phyloP scores from a whole-genome alignment of 2,113 vertebrate genomes.

The Sinocyclocheilus anshuiensis region DNA sequence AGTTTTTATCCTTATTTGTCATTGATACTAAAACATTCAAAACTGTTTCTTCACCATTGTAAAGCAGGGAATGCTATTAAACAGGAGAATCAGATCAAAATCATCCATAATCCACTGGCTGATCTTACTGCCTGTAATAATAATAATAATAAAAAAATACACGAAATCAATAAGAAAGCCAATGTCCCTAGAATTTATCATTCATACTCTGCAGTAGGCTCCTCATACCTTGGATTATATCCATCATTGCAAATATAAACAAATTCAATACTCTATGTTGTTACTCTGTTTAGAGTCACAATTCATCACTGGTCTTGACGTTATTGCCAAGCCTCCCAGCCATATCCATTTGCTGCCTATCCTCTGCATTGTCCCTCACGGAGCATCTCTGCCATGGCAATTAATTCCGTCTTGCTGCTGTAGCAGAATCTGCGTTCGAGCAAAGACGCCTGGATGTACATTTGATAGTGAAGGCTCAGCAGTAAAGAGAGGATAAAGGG shows the following conservation, averaged over 20 bases:
- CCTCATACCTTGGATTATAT: constrained; percentile 1
- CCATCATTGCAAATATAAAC: constrained; percentile 33
- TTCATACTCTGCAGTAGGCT: background rate
- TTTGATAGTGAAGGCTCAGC: constrained; percentile 69
- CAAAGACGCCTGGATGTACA: constrained; percentile 67
- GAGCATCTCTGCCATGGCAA: constrained; percentile 46
- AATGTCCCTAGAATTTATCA: constrained; percentile 18
- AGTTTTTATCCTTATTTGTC: background rate
- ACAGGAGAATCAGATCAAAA: background rate
- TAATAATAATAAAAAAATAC: background rate
- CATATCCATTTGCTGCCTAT: background rate
- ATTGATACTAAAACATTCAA: background rate
- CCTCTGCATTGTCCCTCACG: constrained; percentile 32
- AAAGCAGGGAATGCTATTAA: background rate
- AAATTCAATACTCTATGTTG: constrained; percentile 37
- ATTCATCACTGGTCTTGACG: constrained; percentile 23
- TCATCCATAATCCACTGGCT: constrained; percentile 12
- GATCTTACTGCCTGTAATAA: constrained; percentile 1
- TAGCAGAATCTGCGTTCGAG: constrained; percentile 65
- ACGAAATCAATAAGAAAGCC: constrained; percentile 5
- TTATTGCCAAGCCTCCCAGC: constrained; percentile 29
- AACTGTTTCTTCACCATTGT: background rate
- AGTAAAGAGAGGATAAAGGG: constrained; percentile 67
- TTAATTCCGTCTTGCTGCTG: constrained; percentile 65
- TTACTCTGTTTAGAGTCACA: constrained; percentile 25